phyloP scores from a whole-genome alignment of 2,797 vertebrate genomes.

The Danionella dracula region DNA sequence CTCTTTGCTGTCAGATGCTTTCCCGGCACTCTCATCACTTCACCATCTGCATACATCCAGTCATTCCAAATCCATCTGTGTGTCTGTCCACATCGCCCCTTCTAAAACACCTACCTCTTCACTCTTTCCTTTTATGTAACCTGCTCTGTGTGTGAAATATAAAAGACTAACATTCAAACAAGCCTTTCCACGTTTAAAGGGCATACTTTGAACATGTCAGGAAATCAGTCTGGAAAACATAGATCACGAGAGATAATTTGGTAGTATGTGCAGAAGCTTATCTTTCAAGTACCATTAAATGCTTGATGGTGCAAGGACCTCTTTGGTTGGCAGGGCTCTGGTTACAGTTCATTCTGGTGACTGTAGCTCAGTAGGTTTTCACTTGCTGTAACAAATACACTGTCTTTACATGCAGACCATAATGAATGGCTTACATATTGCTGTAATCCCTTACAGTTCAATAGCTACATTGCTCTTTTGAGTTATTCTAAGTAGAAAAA shows the following conservation, averaged over 20 bases:
- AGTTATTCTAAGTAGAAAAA: no score
- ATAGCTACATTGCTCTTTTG: no score
- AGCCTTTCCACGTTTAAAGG: background rate
- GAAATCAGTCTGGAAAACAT: background rate
- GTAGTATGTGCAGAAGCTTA: background rate
- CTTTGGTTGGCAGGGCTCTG: background rate
- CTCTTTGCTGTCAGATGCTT: background rate
- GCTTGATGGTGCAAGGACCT: background rate
- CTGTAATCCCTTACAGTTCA: no score
- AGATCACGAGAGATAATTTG: background rate
- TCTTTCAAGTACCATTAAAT: slow-evolving; percentile 6
- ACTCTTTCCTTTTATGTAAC: no score
- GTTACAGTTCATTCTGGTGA: slow-evolving; percentile 9
- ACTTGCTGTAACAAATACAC: no score
- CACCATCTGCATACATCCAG: background rate
- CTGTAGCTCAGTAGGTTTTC: background rate
- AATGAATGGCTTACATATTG: no score
- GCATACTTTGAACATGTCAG: background rate
- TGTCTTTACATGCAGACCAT: no score
- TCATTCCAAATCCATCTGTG: background rate
- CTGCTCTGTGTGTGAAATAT: no score
- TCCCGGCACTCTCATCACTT: slow-evolving; percentile 1
- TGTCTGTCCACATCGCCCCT: background rate
- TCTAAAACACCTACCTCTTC: background rate
- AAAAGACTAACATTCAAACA: background rate